These are phyloP conservation scores for Craseonycteris thonglongyai DNA, from an alignment of 2,113 vertebrate species.

Conservation along the genomic window DNA sequence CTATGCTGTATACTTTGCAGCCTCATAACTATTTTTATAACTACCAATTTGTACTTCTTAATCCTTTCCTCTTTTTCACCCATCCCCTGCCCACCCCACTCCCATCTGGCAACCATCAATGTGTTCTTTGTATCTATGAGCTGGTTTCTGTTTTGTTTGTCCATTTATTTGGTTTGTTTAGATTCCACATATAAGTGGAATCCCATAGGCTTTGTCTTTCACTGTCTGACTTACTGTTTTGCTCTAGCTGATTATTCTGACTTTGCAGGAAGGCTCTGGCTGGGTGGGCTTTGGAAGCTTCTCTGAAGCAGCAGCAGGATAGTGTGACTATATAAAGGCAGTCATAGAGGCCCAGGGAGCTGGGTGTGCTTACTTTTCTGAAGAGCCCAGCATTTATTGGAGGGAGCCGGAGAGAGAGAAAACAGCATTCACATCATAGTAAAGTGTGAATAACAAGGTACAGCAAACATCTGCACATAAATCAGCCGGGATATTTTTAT, in stretches of 20 bases:
- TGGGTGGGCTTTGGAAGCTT: not conserved
- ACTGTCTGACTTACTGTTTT: not conserved
- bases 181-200: not conserved
- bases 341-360: not conserved
- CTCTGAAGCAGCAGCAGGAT: not conserved
- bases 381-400: not conserved
- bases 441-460: conserved; percentile 4
- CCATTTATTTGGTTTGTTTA: not conserved
- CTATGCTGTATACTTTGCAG: not conserved
- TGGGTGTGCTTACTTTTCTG: not conserved
- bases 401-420: not conserved
- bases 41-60: no score
- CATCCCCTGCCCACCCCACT: no score
- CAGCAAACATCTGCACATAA: conserved; percentile 40
- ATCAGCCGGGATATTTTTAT: conserved; percentile 36
- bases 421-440: not conserved
- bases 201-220: not conserved
- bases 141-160: not conserved
- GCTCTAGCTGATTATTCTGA: not conserved
- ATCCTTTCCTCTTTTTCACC: no score
- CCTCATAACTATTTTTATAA: not conserved
- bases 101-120: not conserved
- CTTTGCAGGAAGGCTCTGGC: not conserved
- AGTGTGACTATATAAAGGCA: not conserved
- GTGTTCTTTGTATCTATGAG: not conserved